Evolutionary conservation across 1,140 invertebrate species (phyloP).

Genomic region (Sarcophaga bullata): DNA sequence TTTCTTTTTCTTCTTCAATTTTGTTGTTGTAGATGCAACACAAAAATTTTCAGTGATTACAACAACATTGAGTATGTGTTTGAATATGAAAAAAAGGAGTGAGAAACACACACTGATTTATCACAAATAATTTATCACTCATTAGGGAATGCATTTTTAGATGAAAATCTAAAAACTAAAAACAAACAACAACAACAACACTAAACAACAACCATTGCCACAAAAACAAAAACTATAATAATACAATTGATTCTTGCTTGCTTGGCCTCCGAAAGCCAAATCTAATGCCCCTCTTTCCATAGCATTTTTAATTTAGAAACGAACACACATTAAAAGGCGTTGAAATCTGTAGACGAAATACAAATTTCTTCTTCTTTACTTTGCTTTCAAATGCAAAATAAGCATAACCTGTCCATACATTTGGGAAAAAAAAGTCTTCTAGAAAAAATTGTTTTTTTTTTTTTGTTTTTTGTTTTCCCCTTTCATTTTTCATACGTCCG

Average conservation of each 20-base stretch:
- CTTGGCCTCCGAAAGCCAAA: too few species aligned
- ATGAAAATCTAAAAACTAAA: background rate
- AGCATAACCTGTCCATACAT: background rate
- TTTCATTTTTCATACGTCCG: background rate
- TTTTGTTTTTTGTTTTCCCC: constrained; percentile 11
- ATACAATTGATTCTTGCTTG: constrained; percentile 15
- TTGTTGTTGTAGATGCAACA: background rate
- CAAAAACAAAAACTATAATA: constrained; percentile 9
- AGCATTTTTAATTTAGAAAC: constrained; percentile 4
- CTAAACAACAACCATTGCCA: background rate
- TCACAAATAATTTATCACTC: constrained; percentile 49
- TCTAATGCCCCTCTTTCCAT: background rate
- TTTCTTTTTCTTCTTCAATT: too few species aligned
- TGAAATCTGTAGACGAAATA: constrained; percentile 15
- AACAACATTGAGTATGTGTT: background rate
- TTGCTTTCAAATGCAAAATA: background rate
- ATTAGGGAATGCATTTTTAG: constrained; percentile 47
- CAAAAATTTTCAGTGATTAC: constrained; percentile 29
- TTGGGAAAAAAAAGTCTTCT: background rate
- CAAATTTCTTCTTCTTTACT: constrained; percentile 19
- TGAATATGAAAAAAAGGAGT: background rate
- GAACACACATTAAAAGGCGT: constrained; percentile 19
- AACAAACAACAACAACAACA: background rate
- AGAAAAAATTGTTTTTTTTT: background rate
- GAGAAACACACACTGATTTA: constrained; percentile 45